Conservation (phyloP, 2,888 invertebrate species). For the Eristalis intricaria region DNA sequence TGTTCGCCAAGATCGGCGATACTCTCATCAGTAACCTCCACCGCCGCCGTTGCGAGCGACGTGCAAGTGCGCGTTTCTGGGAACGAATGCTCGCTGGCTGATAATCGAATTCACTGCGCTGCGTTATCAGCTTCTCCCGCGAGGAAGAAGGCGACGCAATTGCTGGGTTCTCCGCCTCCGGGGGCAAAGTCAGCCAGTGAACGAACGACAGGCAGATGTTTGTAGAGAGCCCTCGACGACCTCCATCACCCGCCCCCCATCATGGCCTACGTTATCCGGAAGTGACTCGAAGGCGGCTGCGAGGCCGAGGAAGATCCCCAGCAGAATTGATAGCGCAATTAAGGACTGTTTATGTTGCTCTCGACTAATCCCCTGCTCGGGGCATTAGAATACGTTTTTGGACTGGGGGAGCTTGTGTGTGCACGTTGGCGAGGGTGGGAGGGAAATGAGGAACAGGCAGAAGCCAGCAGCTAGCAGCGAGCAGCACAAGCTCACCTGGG, state of each 20-base stretch:
- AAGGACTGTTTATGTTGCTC: slow-evolving; percentile 65
- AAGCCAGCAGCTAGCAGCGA: background rate
- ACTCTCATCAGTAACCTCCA: background rate
- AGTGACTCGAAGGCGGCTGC: slow-evolving; percentile 42
- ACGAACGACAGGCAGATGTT: background rate
- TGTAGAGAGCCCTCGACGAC: background rate
- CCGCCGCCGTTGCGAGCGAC: background rate
- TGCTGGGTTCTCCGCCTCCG: background rate
- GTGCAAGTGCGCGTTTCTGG: background rate
- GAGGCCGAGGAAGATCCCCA: slow-evolving; percentile 31
- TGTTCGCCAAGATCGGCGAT: background rate
- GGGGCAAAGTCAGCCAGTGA: background rate
- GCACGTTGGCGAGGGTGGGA: background rate
- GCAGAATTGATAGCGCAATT: slow-evolving; percentile 67
- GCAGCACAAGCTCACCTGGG: slow-evolving; percentile 52
- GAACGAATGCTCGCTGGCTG: background rate
- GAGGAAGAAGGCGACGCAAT: background rate
- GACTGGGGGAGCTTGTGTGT: background rate
- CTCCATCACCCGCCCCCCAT: background rate
- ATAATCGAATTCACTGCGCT: background rate
- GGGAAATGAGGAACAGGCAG: no score
- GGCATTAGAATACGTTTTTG: slow-evolving; percentile 65
- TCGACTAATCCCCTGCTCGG: slow-evolving; percentile 57
- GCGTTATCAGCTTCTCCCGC: background rate
- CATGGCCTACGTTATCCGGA: slow-evolving; percentile 63